Base-by-base conservation (phyloP, 2,797 vertebrate genomes). In the Falco berigora region DNA sequence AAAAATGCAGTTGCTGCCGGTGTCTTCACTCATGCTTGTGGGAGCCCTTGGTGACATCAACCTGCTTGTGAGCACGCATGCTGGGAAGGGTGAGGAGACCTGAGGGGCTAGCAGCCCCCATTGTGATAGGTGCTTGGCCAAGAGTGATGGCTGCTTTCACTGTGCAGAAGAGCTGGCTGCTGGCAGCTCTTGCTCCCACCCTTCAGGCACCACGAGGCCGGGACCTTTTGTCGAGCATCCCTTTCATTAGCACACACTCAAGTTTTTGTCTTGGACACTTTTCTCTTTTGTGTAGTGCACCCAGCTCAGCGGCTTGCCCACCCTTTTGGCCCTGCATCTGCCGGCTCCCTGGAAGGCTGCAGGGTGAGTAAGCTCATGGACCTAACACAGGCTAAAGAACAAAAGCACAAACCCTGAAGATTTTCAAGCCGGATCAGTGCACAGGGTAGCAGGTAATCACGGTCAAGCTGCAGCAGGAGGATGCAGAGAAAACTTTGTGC, bases 31-130 rank as follows among this genome's bases (percentile, higher is more conserved):
- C 16, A 11, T 24, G 32, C 20, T 47, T 38, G 16, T 6, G 2
- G 68, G 50, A 73, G 6, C 14, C 44, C 59, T 66, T 2, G 5
- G 42, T 50, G 76, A 59, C 47, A 49, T 38, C 1, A 2, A 14
- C 6, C 46, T 83, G 15, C 30, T 36, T 79, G 55, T 2, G 10
- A 69, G 6, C 32, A 42, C 0, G 0, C 32, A 38, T 0, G 0
- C 14, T 75, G 46, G 10, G 13, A 34, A 59, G 19, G 25, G 28
- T n/a, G 25, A 59, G 62, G n/a, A 20, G 75, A 64, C 16, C 44
- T 42, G 53, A 68, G 64, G 38, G 42, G 12, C 18, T 4, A 13
- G 50, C 34, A 79, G 55, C 23, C 15, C 17, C 38, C n/a, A 4
- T 8, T 9, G 38, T 5, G 12, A 69, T 6, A 34, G 46, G 27